Percentiles rank a stretch among this genome's conserved stretches.
phyloP scores from a whole-genome alignment of 2,797 vertebrate genomes.

The Chromis chromis region DNA sequence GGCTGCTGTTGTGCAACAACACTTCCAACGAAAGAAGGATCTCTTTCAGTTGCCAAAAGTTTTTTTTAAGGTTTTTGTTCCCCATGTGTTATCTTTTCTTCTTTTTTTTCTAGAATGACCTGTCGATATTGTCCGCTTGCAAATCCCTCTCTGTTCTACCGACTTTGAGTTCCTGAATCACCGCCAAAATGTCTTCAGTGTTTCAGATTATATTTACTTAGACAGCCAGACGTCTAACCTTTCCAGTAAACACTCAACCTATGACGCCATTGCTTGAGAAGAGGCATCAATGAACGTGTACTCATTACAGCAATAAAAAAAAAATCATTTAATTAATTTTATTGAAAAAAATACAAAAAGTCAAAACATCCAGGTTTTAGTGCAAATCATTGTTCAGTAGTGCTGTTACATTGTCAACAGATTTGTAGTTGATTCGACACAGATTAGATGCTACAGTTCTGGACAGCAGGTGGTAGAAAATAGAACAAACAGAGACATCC shows the following conservation, averaged over 20 bases:
- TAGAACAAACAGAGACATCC: background rate
- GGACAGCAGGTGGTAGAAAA: slow-evolving; percentile 4
- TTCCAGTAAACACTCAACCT: no score
- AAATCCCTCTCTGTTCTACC: background rate
- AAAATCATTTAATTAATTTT: slow-evolving; percentile 19
- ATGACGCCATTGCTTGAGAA: background rate
- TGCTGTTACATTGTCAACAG: background rate
- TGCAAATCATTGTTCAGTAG: slow-evolving; percentile 61
- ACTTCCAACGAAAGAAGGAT: background rate
- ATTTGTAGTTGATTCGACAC: background rate
- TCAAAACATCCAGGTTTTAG: slow-evolving; percentile 2
- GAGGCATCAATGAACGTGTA: background rate
- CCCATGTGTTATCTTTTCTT: background rate
- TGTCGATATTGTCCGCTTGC: background rate
- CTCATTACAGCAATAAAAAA: background rate
- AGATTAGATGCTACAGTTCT: slow-evolving; percentile 7
- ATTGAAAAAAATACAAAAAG: slow-evolving; percentile 4
- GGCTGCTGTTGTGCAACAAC: background rate
- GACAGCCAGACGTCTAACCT: no score
- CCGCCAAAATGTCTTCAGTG: background rate
- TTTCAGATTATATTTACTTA: background rate
- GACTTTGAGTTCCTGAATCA: background rate
- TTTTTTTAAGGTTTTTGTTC: background rate
- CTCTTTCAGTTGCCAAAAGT: background rate
- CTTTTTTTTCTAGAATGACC: background rate